Evolutionary conservation across 2,113 vertebrate genomes (phyloP), one percentile per base, ranked within the genome.

Genomic region (Typhlomys cinereus): DNA sequence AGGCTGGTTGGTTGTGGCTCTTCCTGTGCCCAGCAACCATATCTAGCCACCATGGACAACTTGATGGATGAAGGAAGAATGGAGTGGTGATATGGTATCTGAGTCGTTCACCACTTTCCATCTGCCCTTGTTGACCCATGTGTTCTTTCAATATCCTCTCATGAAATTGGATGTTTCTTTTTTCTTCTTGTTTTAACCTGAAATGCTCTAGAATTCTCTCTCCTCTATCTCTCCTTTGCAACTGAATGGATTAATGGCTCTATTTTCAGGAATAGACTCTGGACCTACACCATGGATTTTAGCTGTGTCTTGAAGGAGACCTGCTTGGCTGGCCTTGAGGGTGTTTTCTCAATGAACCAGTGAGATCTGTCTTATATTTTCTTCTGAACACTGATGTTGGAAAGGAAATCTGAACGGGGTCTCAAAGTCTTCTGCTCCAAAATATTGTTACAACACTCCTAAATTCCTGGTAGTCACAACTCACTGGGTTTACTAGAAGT

Each of bases 361-460:
- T 31, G 57, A 29, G 21, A 46, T 7, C 21, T 4, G 0, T 54
- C 62, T 90, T 88, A n/a, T 25, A 48, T 80, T 69, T 70, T 82
- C 18, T 92, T 64, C 6, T 23, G 21, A 17, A 12, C 18, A 2
- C 27, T 82, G 36, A 61, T 15, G n/a, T 69, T 74, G 59, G n/a
- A 39, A 41, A 25, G 25, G 18, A 25, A 48, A 71, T 71, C 41
- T 48, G 52, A 92, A 79, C 70, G 36, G 18, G 80, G 27, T 29
- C 54, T 88, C 62, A 76, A 85, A 78, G 54, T 39, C 74, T 83
- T 92, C 1, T 2, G 36, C 62, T 95, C 86, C 91, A 81, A 85
- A 92, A 88, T 85, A 73, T 46, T 10, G 23, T 82, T 52, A 39
- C 31, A 52, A 44, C 50, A 64, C 64, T 83, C 67, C 9, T 39